phyloP scores from a whole-genome alignment of 2,888 invertebrate genomes.

The Tipula confusa region DNA sequence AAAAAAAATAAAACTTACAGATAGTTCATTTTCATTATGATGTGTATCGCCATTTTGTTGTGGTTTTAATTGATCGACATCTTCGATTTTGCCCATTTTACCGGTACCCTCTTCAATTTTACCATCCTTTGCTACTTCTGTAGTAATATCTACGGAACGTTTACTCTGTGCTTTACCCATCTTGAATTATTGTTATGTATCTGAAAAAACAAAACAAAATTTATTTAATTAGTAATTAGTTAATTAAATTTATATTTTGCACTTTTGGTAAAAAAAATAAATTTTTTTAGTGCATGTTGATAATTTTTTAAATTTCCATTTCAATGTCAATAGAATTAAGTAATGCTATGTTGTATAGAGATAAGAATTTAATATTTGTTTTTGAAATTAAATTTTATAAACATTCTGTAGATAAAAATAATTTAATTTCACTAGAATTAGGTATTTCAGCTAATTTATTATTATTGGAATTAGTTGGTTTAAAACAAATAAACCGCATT shows the following conservation, averaged over 20 bases:
- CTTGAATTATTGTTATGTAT: conserved; percentile 40
- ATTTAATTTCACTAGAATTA: neutral
- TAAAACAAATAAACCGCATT: neutral
- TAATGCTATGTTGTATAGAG: neutral
- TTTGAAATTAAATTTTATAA: neutral
- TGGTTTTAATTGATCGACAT: conserved; percentile 66
- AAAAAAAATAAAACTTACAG: conserved; percentile 31
- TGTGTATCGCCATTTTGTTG: conserved; percentile 68
- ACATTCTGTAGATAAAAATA: neutral
- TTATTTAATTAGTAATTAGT: neutral
- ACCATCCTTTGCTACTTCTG: conserved; percentile 59
- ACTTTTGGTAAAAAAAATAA: neutral
- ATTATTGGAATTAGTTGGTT: neutral
- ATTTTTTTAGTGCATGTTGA: no score
- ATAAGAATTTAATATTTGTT: neutral
- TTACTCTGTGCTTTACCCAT: conserved; percentile 87
- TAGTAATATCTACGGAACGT: conserved; percentile 80
- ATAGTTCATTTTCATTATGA: conserved; percentile 53
- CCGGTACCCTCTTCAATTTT: conserved; percentile 59
- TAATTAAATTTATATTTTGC: neutral
- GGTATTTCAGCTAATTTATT: neutral
- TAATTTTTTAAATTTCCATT: neutral
- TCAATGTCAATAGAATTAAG: neutral
- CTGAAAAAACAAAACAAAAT: conserved; percentile 51
- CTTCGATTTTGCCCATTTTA: conserved; percentile 73